phyloP scores from a whole-genome alignment of 2,888 invertebrate genomes.

The Dicranocentrus wangi region DNA sequence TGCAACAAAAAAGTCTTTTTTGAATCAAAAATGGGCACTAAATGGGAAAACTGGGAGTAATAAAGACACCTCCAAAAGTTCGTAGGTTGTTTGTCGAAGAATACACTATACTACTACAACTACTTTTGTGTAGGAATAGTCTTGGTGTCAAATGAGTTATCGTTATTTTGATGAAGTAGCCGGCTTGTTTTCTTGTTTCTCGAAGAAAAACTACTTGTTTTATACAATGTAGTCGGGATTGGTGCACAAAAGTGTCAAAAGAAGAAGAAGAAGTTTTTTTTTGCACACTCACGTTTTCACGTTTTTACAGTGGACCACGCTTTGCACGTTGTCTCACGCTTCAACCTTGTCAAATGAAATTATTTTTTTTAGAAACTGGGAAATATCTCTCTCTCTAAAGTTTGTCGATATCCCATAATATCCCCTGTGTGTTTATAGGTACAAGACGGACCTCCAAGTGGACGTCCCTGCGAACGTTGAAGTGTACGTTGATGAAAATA shows the following conservation, averaged over 20 bases:
- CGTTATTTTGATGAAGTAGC: conserved; percentile 30
- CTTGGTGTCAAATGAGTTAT: conserved; percentile 54
- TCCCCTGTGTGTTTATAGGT: too few relatives aligned
- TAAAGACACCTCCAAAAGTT: background rate
- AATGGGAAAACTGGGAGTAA: background rate
- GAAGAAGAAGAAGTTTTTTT: conserved; percentile 10
- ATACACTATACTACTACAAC: background rate
- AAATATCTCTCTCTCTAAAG: too few relatives aligned
- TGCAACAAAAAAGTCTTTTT: too few relatives aligned
- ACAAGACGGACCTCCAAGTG: too few relatives aligned
- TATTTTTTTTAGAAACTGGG: too few relatives aligned
- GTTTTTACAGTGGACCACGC: background rate
- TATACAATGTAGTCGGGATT: too few relatives aligned
- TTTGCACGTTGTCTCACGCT: background rate
- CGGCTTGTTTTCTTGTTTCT: background rate
- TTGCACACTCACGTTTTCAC: conserved; percentile 17
- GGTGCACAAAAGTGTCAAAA: conserved; percentile 12
- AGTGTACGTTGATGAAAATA: too few relatives aligned
- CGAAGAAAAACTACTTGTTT: too few relatives aligned
- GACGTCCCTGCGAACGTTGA: too few relatives aligned
- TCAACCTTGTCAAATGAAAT: background rate
- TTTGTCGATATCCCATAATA: too few relatives aligned
- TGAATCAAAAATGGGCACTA: too few relatives aligned
- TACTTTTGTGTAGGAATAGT: too few relatives aligned
- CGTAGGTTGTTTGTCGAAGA: background rate